Percentiles rank a stretch among this genome's conserved stretches.
Conservation (phyloP, 2,113 vertebrate species). For the Callipepla californica region DNA sequence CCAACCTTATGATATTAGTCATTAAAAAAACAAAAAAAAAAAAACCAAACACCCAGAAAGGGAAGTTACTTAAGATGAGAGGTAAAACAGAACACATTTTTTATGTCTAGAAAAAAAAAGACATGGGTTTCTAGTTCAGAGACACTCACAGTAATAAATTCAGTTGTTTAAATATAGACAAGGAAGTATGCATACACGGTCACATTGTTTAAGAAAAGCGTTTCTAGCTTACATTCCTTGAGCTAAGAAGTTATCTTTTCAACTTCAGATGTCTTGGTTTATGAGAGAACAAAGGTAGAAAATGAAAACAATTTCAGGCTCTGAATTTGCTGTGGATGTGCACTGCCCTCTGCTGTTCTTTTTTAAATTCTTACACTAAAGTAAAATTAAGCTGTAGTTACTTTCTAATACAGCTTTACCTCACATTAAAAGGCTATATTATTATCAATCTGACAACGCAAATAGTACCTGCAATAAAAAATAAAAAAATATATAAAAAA, state of each 20-base stretch:
- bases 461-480: not conserved
- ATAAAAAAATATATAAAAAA: no score
- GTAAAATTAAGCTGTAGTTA: not conserved
- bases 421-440: not conserved
- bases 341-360: constrained; percentile 74
- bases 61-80: not conserved
- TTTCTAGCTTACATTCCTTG: not conserved
- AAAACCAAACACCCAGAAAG: not conserved
- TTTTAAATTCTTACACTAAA: not conserved
- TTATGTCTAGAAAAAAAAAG: not conserved
- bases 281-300: not conserved
- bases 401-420: not conserved
- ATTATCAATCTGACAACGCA: not conserved
- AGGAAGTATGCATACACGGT: not conserved
- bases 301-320: not conserved
- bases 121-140: not conserved
- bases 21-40: no score
- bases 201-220: not conserved
- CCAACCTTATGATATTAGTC: no score
- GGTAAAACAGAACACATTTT: not conserved
- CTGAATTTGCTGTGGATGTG: not conserved
- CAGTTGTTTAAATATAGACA: not conserved
- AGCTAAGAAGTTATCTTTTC: not conserved
- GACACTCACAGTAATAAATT: not conserved
- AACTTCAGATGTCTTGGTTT: not conserved